Conservation (phyloP, 2,888 invertebrate species). For the Serrognathus titanus region DNA sequence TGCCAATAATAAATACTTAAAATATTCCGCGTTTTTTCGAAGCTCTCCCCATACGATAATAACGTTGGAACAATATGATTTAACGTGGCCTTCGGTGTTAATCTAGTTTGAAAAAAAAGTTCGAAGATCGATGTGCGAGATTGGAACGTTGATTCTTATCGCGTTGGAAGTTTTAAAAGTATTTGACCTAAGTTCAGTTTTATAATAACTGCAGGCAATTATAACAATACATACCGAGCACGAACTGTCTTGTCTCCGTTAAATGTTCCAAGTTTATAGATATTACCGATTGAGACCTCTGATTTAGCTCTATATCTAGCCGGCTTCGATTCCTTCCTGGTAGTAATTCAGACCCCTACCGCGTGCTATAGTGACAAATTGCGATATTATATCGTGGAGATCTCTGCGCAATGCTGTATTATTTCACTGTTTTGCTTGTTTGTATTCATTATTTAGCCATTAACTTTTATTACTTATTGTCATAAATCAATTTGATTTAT, state of each 20-base stretch:
- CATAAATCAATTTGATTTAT: conserved; percentile 24
- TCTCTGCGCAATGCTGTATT: conserved; percentile 20
- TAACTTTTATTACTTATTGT: conserved; percentile 26
- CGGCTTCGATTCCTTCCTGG: conserved; percentile 28
- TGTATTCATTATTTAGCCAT: conserved; percentile 30
- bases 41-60: background rate
- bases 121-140: background rate
- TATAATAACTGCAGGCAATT: conserved; percentile 43
- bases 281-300: conserved; percentile 38
- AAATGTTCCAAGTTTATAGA: conserved; percentile 36
- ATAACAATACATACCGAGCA: conserved; percentile 42
- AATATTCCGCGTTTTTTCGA: no score
- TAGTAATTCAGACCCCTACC: conserved; percentile 30
- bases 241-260: conserved; percentile 33
- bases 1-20: no score
- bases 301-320: conserved; percentile 32
- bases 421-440: conserved; percentile 20
- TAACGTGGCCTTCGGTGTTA: background rate
- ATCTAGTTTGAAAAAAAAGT: background rate
- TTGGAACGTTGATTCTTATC: background rate
- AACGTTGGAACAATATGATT: background rate
- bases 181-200: conserved; percentile 44
- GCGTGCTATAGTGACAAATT: conserved; percentile 36
- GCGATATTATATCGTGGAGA: conserved; percentile 31
- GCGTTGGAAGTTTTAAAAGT: conserved; percentile 1